Conservation (phyloP, 2,113 vertebrate species). For the Gymnocephalus cernua region DNA sequence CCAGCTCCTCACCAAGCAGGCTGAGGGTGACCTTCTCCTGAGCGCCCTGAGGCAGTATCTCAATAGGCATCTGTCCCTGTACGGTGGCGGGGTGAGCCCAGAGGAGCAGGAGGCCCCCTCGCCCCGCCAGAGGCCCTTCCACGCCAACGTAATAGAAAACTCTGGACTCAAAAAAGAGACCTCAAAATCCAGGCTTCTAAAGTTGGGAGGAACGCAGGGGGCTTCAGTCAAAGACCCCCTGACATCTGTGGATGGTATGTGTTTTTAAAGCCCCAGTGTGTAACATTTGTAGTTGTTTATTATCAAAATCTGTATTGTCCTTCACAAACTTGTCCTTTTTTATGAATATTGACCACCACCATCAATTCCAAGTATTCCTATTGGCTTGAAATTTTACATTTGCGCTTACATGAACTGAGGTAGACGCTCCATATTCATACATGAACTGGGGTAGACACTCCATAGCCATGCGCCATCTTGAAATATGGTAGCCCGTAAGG, state of each 20-base stretch:
- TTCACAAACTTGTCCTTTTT: no score
- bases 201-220: slow-evolving; percentile 56
- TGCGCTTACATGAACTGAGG: no score
- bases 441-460: no score
- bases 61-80: slow-evolving; percentile 73
- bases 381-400: no score
- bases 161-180: slow-evolving; percentile 56
- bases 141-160: slow-evolving; percentile 60
- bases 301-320: no score
- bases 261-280: no score
- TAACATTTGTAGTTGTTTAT: no score
- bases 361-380: no score
- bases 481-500: no score
- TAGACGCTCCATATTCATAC: no score
- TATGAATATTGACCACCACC: no score
- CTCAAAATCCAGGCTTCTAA: slow-evolving; percentile 48
- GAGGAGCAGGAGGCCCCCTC: slow-evolving; percentile 47
- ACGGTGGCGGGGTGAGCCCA: slow-evolving; percentile 31
- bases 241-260: slow-evolving; percentile 87
- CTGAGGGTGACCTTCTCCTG: slow-evolving; percentile 77
- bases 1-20: slow-evolving; percentile 44
- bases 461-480: no score
- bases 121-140: slow-evolving; percentile 52
- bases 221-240: slow-evolving; percentile 74
- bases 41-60: slow-evolving; percentile 82